Evolutionary conservation across 2,888 invertebrate genomes (phyloP), one percentile per base, ranked within the genome.

Genomic region (Darwinula stevensoni): DNA sequence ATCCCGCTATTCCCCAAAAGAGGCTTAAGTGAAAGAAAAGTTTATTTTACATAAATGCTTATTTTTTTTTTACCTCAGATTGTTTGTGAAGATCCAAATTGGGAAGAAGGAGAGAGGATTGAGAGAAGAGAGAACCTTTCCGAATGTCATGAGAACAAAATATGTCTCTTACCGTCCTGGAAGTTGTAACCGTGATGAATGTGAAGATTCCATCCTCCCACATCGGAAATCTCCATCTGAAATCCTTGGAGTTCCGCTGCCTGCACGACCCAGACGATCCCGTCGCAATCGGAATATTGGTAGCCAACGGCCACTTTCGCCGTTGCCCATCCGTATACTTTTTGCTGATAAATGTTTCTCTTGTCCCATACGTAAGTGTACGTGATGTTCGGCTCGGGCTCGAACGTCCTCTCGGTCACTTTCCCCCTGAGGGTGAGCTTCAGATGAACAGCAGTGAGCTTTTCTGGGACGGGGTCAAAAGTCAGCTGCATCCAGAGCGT

Each of bases 181-280:
- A 82, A 84, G 51, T 97, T 94, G 51, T 91, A 88, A 42, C 88
- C 64, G 47, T 94, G 91, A 56, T 94, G 91, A 39, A 91, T 82
- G 49, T 94, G 84, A 41, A 97, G 58, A 51, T 91, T 88, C 91
- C 91, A 94, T 11, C 84, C 86, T 1, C 88, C 91, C 26, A 88
- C 76, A 52, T 86, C 86, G 0, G 86, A 86, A 31, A 88, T 86
- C 36, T 76, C 76, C 74, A 91, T 80, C 46, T 88, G 86, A 47
- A 82, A 84, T 1, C 91, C 94, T 43, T 80, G 80, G 29, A 97
- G 54, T 42, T 82, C 84, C 0, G 86, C 84, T 2, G 84, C 82
- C 48, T 86, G 80, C 15, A 76, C 76, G 45, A 84, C 80, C 94
- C 94, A 97, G 42, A 91, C 76, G 28, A 84, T 65, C 46, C 74